phyloP scores from a whole-genome alignment of 2,113 vertebrate species.

The Anarhynchus alexandrinus region DNA sequence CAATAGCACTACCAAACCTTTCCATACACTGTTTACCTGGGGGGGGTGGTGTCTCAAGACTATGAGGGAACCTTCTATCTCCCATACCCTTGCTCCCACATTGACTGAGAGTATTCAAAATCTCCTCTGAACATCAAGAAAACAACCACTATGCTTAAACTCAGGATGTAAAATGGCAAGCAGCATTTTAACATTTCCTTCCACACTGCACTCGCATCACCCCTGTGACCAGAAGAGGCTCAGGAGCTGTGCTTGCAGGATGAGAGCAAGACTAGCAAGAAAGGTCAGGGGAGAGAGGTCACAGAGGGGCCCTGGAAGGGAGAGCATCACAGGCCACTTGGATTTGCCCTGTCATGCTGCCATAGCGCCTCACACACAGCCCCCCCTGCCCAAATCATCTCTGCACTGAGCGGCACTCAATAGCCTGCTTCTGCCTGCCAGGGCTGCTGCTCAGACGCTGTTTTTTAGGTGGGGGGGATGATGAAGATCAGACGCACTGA shows the following conservation, averaged over 20 bases:
- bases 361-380: no score
- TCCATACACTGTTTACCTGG: neutral
- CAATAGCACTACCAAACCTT: neutral
- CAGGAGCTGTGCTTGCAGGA: neutral
- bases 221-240: neutral
- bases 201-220: neutral
- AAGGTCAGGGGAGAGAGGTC: neutral
- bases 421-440: neutral
- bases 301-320: neutral
- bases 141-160: neutral
- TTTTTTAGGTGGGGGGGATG: neutral
- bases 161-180: neutral
- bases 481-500: fast-evolving
- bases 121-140: neutral
- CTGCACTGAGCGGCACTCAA: neutral
- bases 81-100: neutral
- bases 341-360: neutral
- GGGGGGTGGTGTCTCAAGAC: neutral
- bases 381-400: neutral
- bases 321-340: neutral
- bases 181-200: neutral
- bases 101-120: neutral
- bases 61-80: neutral
- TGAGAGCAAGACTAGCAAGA: neutral
- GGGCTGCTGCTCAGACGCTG: neutral